phyloP scores from a whole-genome alignment of 2,113 vertebrate species.

The Synodontis membranacea region DNA sequence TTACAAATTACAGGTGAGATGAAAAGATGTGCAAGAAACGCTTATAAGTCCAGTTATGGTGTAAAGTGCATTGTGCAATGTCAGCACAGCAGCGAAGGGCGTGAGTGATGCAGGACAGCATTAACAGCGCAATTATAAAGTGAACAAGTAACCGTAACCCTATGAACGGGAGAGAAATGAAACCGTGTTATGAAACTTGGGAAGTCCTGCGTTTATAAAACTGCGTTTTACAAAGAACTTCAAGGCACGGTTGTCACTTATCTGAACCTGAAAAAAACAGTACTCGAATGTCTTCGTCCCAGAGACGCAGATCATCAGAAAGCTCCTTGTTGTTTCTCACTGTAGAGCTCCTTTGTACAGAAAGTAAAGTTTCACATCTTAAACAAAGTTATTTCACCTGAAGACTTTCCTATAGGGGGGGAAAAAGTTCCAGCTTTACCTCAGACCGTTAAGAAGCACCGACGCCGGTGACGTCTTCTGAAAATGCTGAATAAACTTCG shows the following conservation, averaged over 20 bases:
- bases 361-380: not conserved
- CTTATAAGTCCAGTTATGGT: no score
- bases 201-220: slow-evolving; percentile 10
- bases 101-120: no score
- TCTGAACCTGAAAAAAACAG: not conserved
- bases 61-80: no score
- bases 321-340: not conserved
- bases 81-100: no score
- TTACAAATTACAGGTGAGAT: no score
- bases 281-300: no score
- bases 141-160: no score
- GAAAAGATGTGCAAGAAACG: no score
- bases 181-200: slow-evolving; percentile 14
- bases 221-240: not conserved
- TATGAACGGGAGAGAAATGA: no score
- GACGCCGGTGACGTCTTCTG: not conserved
- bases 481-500: not conserved
- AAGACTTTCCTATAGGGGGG: not conserved
- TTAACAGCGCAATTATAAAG: no score
- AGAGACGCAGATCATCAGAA: not conserved
- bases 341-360: not conserved
- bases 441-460: not conserved
- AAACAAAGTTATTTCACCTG: not conserved
- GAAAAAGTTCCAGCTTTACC: not conserved
- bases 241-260: not conserved